These are phyloP conservation scores for Saxidomus purpurata DNA, from an alignment of 1,140 invertebrate genomes.

Conservation along the genomic window DNA sequence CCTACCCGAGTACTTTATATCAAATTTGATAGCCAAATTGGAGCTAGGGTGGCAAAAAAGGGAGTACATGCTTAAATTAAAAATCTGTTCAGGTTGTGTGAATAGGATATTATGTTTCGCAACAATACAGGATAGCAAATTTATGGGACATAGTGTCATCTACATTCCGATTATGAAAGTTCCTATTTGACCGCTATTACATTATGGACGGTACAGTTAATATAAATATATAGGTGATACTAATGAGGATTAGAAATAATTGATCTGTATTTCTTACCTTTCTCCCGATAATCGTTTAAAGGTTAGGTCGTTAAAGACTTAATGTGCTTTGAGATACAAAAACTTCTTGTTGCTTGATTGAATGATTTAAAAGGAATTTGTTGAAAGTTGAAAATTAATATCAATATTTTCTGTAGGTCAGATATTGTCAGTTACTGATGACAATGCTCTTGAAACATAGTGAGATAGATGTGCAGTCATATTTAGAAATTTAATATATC, in stretches of 20 bases:
- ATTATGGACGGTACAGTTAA: neutral
- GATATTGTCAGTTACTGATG: neutral
- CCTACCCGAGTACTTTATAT: neutral
- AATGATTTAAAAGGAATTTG: neutral
- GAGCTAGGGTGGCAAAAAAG: neutral
- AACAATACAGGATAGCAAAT: too few species aligned
- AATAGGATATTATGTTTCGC: too few species aligned
- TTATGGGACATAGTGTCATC: neutral
- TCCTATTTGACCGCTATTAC: neutral
- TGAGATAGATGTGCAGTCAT: neutral
- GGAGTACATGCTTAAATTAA: too few species aligned
- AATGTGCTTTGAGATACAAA: neutral
- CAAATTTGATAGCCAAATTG: neutral
- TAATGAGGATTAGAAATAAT: slow-evolving; percentile 29
- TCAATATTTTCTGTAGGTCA: neutral
- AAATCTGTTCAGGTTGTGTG: too few species aligned
- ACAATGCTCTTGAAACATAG: neutral
- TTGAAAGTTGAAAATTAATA: neutral
- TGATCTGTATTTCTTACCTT: slow-evolving; percentile 5
- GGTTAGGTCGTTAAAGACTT: slow-evolving; percentile 22
- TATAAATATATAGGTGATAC: slow-evolving; percentile 33
- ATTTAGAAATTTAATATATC: neutral
- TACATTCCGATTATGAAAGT: neutral
- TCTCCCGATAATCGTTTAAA: neutral
- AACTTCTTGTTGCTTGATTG: neutral